Conservation (phyloP, 2,797 vertebrate genomes). For the Netta rufina region DNA sequence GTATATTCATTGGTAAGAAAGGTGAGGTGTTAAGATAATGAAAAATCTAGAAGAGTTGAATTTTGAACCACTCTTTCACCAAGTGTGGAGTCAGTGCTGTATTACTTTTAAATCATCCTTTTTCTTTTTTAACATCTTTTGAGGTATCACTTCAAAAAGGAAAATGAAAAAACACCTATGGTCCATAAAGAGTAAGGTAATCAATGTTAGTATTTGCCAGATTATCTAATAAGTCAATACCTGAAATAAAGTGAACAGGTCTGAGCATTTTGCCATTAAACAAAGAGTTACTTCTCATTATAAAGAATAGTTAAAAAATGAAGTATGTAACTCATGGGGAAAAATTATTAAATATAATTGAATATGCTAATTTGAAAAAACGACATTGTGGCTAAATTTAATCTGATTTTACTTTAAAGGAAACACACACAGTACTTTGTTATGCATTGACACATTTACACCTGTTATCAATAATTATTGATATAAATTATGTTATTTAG, state of each 20-base stretch:
- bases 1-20: not conserved
- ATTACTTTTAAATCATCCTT: not conserved
- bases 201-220: not conserved
- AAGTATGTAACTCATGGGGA: not conserved
- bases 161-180: not conserved
- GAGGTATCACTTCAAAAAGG: not conserved
- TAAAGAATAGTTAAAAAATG: not conserved
- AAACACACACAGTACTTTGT: not conserved
- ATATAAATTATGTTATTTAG: constrained; percentile 45
- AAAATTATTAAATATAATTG: not conserved
- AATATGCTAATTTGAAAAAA: not conserved
- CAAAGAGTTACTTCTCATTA: constrained; percentile 13
- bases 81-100: not conserved
- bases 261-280: not conserved
- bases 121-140: not conserved
- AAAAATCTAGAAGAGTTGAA: not conserved
- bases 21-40: not conserved
- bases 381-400: not conserved
- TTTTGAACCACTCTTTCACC: not conserved
- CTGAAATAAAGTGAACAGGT: not conserved
- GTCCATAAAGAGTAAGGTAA: not conserved
- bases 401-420: not conserved
- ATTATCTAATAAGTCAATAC: not conserved
- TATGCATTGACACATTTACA: not conserved
- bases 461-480: constrained; percentile 27